phyloP scores from a whole-genome alignment of 2,113 vertebrate genomes.

The Limanda limanda region DNA sequence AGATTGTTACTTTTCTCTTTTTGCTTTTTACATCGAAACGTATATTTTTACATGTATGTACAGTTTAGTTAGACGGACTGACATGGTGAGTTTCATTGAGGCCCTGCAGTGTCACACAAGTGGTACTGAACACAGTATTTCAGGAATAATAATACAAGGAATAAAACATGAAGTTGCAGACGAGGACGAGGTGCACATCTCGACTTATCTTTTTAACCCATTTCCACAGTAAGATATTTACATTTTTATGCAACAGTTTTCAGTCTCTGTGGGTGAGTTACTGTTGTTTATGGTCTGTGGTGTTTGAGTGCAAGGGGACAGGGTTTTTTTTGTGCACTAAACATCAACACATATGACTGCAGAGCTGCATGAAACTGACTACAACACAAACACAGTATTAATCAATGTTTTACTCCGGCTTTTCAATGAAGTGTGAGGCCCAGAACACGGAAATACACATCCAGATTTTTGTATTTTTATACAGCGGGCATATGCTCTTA shows the following conservation, averaged over 20 bases:
- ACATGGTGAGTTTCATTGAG: constrained; percentile 63
- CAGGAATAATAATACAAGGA: constrained; percentile 14
- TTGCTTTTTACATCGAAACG: constrained; percentile 20
- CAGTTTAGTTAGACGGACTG: constrained; percentile 35
- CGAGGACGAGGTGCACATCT: neutral
- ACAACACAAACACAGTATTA: constrained; percentile 21
- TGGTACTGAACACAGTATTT: constrained; percentile 42
- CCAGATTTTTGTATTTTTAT: constrained; percentile 66
- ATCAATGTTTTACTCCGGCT: constrained; percentile 22
- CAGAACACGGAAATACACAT: constrained; percentile 34
- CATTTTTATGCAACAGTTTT: neutral
- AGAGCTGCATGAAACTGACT: constrained; percentile 61
- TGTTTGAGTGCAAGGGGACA: neutral
- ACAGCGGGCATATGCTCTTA: constrained; percentile 50
- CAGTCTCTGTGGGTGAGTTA: neutral
- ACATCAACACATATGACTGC: constrained; percentile 15
- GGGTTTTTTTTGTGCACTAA: neutral
- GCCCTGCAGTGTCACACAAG: constrained; percentile 28
- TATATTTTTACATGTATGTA: constrained; percentile 63
- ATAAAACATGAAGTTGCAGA: constrained; percentile 1
- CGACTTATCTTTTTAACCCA: neutral
- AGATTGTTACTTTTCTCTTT: neutral
- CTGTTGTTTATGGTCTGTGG: no score
- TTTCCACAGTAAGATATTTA: neutral
- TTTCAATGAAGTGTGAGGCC: constrained; percentile 16